Evolutionary conservation across 2,888 invertebrate genomes (phyloP).

Genomic region (Colletes collaris): DNA sequence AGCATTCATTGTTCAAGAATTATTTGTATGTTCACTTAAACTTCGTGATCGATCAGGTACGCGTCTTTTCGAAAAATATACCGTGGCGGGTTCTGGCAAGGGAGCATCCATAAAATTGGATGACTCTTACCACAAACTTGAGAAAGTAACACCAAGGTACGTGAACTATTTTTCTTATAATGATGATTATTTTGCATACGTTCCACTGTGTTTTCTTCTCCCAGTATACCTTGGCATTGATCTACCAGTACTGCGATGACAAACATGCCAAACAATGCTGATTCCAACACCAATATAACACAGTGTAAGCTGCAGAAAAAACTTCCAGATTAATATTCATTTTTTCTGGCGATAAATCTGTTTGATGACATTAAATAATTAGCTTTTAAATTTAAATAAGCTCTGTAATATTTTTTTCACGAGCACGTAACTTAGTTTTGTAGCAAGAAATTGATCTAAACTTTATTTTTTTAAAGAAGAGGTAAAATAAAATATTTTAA

Average conservation of each 20-base stretch:
- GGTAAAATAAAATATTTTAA: background rate
- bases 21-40: conserved; percentile 59
- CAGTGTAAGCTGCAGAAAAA: conserved; percentile 89
- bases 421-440: no score
- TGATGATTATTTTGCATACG: conserved; percentile 89
- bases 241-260: conserved; percentile 94
- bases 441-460: no score
- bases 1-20: conserved; percentile 10
- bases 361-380: conserved; percentile 1
- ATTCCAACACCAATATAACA: conserved; percentile 91
- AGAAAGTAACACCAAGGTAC: conserved; percentile 87
- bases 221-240: conserved; percentile 92
- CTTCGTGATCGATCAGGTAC: conserved; percentile 80
- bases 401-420: background rate
- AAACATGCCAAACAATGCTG: conserved; percentile 93
- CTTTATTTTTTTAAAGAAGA: no score
- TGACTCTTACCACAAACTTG: conserved; percentile 92
- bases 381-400: background rate
- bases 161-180: conserved; percentile 84
- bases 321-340: conserved; percentile 36
- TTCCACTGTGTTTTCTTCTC: conserved; percentile 93
- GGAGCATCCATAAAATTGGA: conserved; percentile 89
- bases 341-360: conserved; percentile 36
- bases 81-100: conserved; percentile 84
- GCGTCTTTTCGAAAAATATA: conserved; percentile 80